These are phyloP conservation scores for Leptopilina drosophilae DNA, from an alignment of 2,888 invertebrate genomes.

Conservation along the genomic window DNA sequence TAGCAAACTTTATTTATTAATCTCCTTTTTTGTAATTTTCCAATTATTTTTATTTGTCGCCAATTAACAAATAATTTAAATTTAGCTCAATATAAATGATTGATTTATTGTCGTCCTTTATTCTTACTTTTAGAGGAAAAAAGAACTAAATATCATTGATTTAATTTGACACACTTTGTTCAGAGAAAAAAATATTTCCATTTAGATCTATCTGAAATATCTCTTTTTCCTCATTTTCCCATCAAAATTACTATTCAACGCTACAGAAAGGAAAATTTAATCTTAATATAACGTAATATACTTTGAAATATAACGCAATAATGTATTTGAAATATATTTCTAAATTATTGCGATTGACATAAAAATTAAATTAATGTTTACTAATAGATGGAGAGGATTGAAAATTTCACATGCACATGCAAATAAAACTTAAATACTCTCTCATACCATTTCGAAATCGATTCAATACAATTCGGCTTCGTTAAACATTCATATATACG, in stretches of 20 bases:
- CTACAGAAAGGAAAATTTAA: too few species aligned
- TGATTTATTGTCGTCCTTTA: too few species aligned
- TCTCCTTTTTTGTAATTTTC: not conserved
- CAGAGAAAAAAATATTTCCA: too few species aligned
- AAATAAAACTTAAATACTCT: not conserved
- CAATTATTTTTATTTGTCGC: not conserved
- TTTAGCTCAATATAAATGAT: not conserved
- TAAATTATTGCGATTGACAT: not conserved
- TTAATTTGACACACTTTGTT: too few species aligned
- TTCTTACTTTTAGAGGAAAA: too few species aligned
- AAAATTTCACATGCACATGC: not conserved
- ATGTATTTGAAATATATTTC: too few species aligned
- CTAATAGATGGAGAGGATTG: not conserved
- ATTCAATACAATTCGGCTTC: not conserved
- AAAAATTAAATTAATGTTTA: not conserved
- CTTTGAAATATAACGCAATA: too few species aligned
- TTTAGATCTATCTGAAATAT: too few species aligned
- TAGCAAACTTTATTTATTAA: not conserved
- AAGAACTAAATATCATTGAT: too few species aligned
- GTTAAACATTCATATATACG: conserved; percentile 19
- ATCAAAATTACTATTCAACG: too few species aligned
- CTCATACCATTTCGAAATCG: not conserved
- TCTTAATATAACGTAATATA: too few species aligned
- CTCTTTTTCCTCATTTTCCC: too few species aligned
- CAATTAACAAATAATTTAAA: not conserved